Percentiles rank a stretch among this genome's conserved stretches.
Conservation (phyloP, 1,140 invertebrate genomes). For the Eueides isabella region DNA sequence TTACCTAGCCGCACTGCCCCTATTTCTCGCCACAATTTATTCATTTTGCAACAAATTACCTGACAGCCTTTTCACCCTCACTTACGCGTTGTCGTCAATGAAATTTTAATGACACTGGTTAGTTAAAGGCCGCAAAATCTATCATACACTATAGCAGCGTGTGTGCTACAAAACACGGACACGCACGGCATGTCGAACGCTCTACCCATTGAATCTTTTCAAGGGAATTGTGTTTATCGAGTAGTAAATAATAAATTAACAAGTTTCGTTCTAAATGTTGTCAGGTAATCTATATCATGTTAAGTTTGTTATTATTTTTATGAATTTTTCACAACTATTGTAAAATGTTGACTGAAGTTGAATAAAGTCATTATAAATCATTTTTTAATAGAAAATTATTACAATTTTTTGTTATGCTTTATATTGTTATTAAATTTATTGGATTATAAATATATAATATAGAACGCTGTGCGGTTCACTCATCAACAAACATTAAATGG, state of each 20-base stretch:
- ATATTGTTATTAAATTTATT: too few relatives aligned
- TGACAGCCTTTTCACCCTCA: conserved; percentile 70
- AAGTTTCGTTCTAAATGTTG: conserved; percentile 24
- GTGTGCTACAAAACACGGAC: conserved; percentile 59
- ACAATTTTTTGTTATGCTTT: too few relatives aligned
- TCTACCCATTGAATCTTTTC: conserved; percentile 45
- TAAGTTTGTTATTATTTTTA: not conserved
- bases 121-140: conserved; percentile 76
- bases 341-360: too few relatives aligned
- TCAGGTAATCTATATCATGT: not conserved
- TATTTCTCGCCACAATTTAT: conserved; percentile 81
- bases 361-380: too few relatives aligned
- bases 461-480: too few relatives aligned
- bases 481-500: too few relatives aligned
- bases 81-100: conserved; percentile 64
- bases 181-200: conserved; percentile 51
- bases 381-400: too few relatives aligned
- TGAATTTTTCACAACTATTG: too few relatives aligned
- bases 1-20: conserved; percentile 76
- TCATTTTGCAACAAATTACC: conserved; percentile 79
- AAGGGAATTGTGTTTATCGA: conserved; percentile 31
- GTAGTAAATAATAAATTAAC: conserved; percentile 31
- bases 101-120: conserved; percentile 70
- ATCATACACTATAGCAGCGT: conserved; percentile 47
- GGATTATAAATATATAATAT: too few relatives aligned